Conservation (phyloP, 1,140 invertebrate genomes). For the Pinna nobilis region DNA sequence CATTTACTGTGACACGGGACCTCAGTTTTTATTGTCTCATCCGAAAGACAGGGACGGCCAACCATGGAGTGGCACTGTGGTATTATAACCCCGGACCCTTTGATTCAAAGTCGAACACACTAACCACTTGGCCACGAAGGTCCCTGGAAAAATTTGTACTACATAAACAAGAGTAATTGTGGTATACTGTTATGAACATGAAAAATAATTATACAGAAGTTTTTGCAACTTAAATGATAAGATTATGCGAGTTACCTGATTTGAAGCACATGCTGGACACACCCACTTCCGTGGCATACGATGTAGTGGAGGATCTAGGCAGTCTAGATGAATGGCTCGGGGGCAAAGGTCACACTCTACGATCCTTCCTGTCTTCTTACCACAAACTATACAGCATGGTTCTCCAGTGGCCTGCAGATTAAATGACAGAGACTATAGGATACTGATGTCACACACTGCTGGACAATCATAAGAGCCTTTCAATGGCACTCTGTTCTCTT, state of each 20-base stretch:
- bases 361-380: constrained; percentile 83
- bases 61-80: too few species aligned
- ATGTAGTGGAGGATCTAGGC: constrained; percentile 89
- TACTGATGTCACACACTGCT: neutral
- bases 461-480: neutral
- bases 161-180: too few species aligned
- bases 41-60: too few species aligned
- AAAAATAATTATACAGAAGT: too few species aligned
- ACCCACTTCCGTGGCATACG: constrained; percentile 44
- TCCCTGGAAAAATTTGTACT: too few species aligned
- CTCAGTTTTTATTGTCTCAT: too few species aligned
- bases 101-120: too few species aligned
- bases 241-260: constrained; percentile 37
- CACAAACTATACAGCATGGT: constrained; percentile 86
- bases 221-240: too few species aligned
- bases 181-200: too few species aligned
- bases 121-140: too few species aligned
- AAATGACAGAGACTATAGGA: neutral
- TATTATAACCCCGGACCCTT: too few species aligned
- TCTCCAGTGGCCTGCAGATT: constrained; percentile 72
- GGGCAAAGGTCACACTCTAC: constrained; percentile 91
- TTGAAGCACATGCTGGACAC: constrained; percentile 34
- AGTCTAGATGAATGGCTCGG: constrained; percentile 93
- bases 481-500: neutral
- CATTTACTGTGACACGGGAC: too few species aligned